Base-by-base conservation (phyloP, 2,797 vertebrate genomes). In the Diglossa cyanea region DNA sequence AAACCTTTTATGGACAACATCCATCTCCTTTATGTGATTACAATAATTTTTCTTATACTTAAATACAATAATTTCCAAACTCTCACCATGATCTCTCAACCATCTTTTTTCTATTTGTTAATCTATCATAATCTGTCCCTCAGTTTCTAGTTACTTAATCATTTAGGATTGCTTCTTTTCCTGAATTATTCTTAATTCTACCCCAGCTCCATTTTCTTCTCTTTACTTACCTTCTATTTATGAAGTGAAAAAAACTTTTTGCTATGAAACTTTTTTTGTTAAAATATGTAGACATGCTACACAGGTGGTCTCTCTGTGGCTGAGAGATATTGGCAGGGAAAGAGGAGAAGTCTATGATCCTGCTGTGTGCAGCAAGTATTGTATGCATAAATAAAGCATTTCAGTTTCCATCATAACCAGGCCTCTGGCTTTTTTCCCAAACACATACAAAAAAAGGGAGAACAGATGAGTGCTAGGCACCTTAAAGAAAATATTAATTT, bases 301-400 rank as follows among this genome's bases (percentile, higher is more conserved):
- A 0, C 44, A 90, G 86, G 82, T 92, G 82, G 58, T 92, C 62
- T 90, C 31, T 76, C 67, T 0, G 0, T 68, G 60, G 81, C 60
- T 62, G 58, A 92, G 44, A 71, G 61, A 66, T 74, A 91, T 25
- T 95, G 75, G 25, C 84, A 89, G 35, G 50, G 39, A 76, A 58
- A 66, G 19, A 82, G 61, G 40, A 74, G 24, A 87, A 88, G 60
- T 31, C 88, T 88, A 8, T 54, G 61, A 40, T 92, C 78, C 84
- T 76, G 80, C 86, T 89, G 90, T 65, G 86, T 95, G 74, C 33
- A 73, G 83, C 44, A 84, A 68, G 82, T 66, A 67, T 90, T 75
- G 39, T 25, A 33, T 35, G 72, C 94, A 92, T 91, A 94, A 93
- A 94, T 81, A 92, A 88, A 91, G 11, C n/a, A 77, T 89, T 93